Evolutionary conservation across 2,113 vertebrate genomes (phyloP), one percentile per base, ranked within the genome.

Genomic region (Nerophis ophidion): DNA sequence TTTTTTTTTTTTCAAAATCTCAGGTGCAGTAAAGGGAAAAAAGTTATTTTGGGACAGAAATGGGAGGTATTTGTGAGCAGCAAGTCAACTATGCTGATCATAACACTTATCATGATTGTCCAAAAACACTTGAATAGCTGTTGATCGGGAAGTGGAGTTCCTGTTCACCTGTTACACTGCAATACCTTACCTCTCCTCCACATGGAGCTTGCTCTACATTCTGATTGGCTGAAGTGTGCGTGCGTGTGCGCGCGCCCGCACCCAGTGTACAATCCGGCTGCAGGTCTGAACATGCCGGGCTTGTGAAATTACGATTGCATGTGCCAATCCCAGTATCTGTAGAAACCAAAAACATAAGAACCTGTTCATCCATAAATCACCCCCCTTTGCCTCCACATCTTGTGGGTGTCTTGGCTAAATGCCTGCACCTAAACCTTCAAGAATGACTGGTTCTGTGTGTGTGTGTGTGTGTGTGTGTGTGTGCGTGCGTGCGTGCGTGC

Each of bases 331-430:
- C 89, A 82, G 94, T 98, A 92, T 95, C 95, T 98, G 92, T 98
- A 95, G 96, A 95, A 95, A 98, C 96, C 90, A 91, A 91, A 93
- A 98, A 97, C 95, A 98, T 89, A 86, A 93, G 91, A 95, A 94
- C 93, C 93, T 92, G 94, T 98, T 91, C 88, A 83, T 92, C 91
- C 88, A 75, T 88, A 65, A 84, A 35, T 63, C 35, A 35, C 54
- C 54, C 34, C 47, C 47, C 58, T 57, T 50, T 67, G 14, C 66
- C 53, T 72, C 49, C 50, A 61, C 33, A 65, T 49, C 73, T 77
- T 82, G 71, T 85, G 81, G 79, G 79, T 82, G 83, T 80, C 77
- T 85, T 86, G 81, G 82, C 80, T 69, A 66, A 60, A 81, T 81
- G 89, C 91, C 90, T 88, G 89, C 88, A 91, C 90, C 92, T 86